Base-by-base conservation (phyloP, 2,888 invertebrate species). In the Lamproptera curius region DNA sequence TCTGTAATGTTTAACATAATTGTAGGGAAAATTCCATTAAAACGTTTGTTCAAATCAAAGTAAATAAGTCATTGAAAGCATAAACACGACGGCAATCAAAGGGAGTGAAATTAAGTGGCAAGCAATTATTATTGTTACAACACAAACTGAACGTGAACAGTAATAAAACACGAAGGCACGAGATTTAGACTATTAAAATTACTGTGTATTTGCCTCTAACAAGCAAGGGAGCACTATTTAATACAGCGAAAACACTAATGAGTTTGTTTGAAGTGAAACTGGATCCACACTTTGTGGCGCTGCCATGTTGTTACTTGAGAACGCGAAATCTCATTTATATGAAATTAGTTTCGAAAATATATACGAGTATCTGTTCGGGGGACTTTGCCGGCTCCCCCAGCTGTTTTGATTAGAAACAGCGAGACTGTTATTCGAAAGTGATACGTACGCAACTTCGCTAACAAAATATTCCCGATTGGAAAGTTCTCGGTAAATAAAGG, bases 251-350 rank as follows among this genome's bases (percentile, higher is more conserved):
- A 50, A 51, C 53, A 50, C 54, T 58, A 60, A 60, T 57, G 57
- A 60, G 58, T 60, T 57, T 58, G 58, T 58, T 58, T 58, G 57
- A 56, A 55, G 56, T 60, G 54, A 52, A 53, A 50, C 50, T 51
- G 36, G 20, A 37, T 43, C 49, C 37, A 51, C 42, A 56, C 48
- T 53, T 47, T 55, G 55, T 52, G 58, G 55, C 39, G 48, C 46
- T 49, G 52, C 49, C 50, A 52, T 45, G 52, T 43, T 51, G 49
- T 49, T 49, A 44, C 49, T 49, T 44, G 49, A 44, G 49, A 48
- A 53, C 43, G 54, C 51, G 46, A 55, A 58, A 55, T 58, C 57
- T 58, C 54, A 55, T 57, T 59, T 56, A 53, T 57, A 57, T 57
- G 52, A 57, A 58, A 60, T 58, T 57, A 56, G 57, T 58, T 58